These are phyloP conservation scores for Melipona bicolor DNA, from an alignment of 2,888 invertebrate genomes.

Conservation along the genomic window DNA sequence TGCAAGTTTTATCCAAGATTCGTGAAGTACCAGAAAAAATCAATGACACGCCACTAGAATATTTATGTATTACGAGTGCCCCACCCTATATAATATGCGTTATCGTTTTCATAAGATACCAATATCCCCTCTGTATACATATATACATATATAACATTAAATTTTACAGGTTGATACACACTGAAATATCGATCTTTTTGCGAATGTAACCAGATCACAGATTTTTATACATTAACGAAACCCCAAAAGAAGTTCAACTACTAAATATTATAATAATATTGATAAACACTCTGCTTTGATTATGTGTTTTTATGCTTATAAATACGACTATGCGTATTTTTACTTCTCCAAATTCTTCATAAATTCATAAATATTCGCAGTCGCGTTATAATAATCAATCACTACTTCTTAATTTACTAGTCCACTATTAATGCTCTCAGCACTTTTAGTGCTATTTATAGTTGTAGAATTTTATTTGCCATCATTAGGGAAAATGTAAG, in stretches of 20 bases:
- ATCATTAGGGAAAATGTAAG: too few species aligned
- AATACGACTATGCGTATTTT: background rate
- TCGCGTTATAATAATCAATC: background rate
- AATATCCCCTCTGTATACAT: conserved; percentile 1
- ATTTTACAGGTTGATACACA: conserved; percentile 3
- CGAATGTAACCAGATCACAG: background rate
- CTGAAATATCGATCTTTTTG: background rate
- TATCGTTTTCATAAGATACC: conserved; percentile 12
- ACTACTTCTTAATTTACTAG: too few species aligned
- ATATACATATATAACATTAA: background rate
- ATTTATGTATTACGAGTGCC: conserved; percentile 6
- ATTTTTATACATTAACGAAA: background rate
- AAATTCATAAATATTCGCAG: background rate
- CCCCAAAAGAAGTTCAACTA: too few species aligned
- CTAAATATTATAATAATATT: too few species aligned
- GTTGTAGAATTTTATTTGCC: background rate
- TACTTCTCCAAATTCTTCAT: background rate
- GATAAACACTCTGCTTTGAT: too few species aligned
- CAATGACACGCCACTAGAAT: conserved; percentile 1
- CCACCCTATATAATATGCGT: conserved; percentile 8
- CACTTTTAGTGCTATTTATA: background rate
- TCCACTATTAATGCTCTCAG: background rate
- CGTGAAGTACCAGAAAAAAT: background rate
- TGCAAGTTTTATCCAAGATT: background rate
- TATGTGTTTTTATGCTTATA: too few species aligned